Evolutionary conservation across 2,888 invertebrate genomes (phyloP).

Genomic region (Amitus sp.): DNA sequence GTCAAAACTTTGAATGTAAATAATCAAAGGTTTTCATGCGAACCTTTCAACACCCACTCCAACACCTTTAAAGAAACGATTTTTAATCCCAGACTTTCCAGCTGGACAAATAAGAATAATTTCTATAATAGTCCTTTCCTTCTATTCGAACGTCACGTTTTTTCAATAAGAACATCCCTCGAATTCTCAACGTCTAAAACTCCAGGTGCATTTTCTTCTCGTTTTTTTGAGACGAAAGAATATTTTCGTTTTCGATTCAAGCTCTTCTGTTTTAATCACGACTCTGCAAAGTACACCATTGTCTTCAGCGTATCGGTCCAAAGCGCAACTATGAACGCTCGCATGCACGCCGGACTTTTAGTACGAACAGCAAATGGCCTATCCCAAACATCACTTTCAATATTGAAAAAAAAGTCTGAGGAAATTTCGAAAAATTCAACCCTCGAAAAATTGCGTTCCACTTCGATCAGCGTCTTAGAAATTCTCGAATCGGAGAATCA

Average conservation of each 20-base stretch:
- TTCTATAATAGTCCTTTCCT: constrained; percentile 10
- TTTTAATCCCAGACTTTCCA: no score
- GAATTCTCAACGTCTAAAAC: no score
- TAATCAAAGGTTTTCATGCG: no score
- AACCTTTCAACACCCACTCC: no score
- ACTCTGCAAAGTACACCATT: constrained; percentile 45
- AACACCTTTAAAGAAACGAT: no score
- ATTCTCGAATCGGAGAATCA: constrained; percentile 18
- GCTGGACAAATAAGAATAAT: no score
- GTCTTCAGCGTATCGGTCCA: constrained; percentile 45
- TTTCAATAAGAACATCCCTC: no score
- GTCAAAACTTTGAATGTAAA: no score
- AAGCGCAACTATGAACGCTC: constrained; percentile 18
- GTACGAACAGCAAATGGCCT: background rate
- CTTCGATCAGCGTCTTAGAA: no score
- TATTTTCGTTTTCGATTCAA: constrained; percentile 39
- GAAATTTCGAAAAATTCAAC: no score
- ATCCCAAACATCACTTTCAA: background rate
- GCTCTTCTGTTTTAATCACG: constrained; percentile 47
- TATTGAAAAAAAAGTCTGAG: background rate
- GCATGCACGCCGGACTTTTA: background rate
- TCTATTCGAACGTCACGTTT: constrained; percentile 32
- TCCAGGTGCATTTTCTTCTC: constrained; percentile 33
- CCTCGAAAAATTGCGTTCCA: background rate
- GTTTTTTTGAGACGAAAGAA: constrained; percentile 26